Conservation (phyloP, 2,797 vertebrate species). For the Gallinago solitaria region DNA sequence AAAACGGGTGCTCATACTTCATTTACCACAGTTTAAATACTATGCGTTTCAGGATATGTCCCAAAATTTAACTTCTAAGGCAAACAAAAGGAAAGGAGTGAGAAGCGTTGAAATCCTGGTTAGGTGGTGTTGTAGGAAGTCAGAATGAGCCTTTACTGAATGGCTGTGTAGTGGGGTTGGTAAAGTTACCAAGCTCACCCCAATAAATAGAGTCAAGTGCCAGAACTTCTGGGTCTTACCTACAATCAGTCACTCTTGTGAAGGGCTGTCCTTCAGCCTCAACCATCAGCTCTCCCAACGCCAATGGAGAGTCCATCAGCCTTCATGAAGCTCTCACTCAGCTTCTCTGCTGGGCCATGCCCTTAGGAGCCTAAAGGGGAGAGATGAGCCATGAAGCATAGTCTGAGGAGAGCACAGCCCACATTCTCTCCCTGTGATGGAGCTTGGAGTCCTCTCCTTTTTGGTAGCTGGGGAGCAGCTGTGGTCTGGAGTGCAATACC, state of each 20-base stretch:
- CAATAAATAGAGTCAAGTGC: neutral
- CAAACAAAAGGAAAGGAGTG: neutral
- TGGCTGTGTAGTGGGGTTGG: neutral
- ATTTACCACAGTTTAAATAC: neutral
- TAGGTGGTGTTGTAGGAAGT: neutral
- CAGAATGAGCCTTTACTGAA: neutral
- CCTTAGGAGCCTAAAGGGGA: neutral
- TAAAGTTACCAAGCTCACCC: neutral
- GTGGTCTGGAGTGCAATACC: rapidly evolving
- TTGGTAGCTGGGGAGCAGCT: neutral
- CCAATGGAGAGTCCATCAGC: rapidly evolving
- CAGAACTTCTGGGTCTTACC: neutral
- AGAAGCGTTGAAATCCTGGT: neutral
- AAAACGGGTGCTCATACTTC: neutral
- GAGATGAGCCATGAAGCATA: neutral
- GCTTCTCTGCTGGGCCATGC: neutral
- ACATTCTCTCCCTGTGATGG: rapidly evolving
- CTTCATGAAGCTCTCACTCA: neutral
- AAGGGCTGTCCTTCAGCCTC: neutral
- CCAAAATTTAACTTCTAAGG: neutral
- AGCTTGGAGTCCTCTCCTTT: neutral
- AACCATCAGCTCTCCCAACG: rapidly evolving
- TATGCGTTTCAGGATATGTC: neutral
- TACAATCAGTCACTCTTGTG: rapidly evolving
- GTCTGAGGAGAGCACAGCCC: rapidly evolving